Evolutionary conservation across 2,888 invertebrate genomes (phyloP).

Genomic region (Chrysolina haemoptera): DNA sequence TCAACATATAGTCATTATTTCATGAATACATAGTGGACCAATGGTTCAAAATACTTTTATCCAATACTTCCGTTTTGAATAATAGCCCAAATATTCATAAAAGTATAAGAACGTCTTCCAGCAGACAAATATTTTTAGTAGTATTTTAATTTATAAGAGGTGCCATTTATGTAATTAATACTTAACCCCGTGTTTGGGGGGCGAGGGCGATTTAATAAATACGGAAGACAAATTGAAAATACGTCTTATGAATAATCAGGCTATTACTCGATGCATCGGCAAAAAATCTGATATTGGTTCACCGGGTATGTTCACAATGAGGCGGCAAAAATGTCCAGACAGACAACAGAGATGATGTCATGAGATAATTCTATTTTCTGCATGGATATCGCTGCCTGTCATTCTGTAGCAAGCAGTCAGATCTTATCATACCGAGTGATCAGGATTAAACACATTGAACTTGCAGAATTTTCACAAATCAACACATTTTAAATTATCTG

Average conservation of each 20-base stretch:
- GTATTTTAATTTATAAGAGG: background rate
- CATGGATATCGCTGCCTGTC: constrained; percentile 52
- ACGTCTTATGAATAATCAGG: background rate
- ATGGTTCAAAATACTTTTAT: constrained; percentile 19
- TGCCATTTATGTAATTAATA: too few species aligned
- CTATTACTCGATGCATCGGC: background rate
- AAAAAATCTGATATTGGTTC: constrained; percentile 25
- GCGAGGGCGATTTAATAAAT: background rate
- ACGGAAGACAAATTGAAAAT: background rate
- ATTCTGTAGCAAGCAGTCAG: constrained; percentile 66
- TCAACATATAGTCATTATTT: constrained; percentile 52
- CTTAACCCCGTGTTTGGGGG: background rate
- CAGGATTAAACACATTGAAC: constrained; percentile 69
- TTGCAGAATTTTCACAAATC: constrained; percentile 70
- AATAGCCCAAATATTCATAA: constrained; percentile 3
- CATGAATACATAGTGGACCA: constrained; percentile 43
- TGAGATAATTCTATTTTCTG: constrained; percentile 41
- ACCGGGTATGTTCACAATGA: constrained; percentile 42
- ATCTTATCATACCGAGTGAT: constrained; percentile 68
- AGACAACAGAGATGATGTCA: constrained; percentile 33
- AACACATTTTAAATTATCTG: constrained; percentile 70
- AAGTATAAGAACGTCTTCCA: background rate
- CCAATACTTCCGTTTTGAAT: background rate
- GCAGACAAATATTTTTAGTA: background rate
- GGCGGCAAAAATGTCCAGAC: constrained; percentile 47